Conservation (phyloP, 2,113 vertebrate genomes). For the Dolichotis patagonum region DNA sequence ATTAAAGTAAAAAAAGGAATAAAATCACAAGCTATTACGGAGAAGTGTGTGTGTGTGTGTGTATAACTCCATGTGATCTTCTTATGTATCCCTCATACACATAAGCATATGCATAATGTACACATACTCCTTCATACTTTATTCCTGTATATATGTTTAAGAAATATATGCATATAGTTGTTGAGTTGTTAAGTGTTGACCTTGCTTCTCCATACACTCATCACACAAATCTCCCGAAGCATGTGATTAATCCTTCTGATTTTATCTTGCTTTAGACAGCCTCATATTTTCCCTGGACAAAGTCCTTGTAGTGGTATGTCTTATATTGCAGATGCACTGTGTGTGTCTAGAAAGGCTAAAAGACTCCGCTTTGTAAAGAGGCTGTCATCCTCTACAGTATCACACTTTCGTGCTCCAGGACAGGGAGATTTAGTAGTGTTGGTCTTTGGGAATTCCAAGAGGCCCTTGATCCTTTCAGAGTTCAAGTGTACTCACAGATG, state of each 20-base stretch:
- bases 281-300: not conserved
- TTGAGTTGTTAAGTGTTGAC: not conserved
- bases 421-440: not conserved
- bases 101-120: not conserved
- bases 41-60: not conserved
- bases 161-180: not conserved
- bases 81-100: not conserved
- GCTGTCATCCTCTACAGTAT: not conserved
- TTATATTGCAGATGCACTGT: not conserved
- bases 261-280: not conserved
- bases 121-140: not conserved
- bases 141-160: not conserved
- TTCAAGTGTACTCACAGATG: not conserved
- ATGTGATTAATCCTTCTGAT: not conserved
- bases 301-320: not conserved
- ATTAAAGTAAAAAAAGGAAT: not conserved
- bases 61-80: too few species aligned
- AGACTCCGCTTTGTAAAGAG: not conserved
- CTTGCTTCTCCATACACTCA: not conserved
- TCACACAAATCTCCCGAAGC: not conserved
- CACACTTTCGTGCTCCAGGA: not conserved
- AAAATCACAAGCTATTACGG: not conserved
- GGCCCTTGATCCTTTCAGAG: not conserved
- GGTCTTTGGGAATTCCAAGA: not conserved
- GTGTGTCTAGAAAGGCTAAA: not conserved